Conservation (phyloP, 2,888 invertebrate species). For the Epirrhoe alternata region DNA sequence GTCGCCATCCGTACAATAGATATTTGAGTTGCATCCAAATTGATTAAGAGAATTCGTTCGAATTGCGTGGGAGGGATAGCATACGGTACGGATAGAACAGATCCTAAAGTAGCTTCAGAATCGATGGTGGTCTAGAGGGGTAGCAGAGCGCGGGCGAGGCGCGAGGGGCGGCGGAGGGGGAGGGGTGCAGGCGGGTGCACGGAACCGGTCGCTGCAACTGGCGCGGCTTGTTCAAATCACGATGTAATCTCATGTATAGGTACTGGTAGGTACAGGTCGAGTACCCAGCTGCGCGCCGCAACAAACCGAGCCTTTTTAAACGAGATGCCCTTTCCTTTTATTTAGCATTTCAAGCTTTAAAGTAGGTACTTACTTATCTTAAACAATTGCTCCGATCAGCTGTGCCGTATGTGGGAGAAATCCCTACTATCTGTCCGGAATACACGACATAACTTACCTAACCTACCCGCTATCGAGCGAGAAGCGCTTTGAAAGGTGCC, state of each 20-base stretch:
- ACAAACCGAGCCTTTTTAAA: not conserved
- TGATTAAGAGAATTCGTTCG: not conserved
- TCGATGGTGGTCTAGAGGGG: conserved; percentile 15
- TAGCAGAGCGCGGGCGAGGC: conserved; percentile 25
- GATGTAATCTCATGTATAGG: conserved; percentile 14
- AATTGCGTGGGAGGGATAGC: not conserved
- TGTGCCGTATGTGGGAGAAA: too few relatives aligned
- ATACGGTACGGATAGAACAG: not conserved
- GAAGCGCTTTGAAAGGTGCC: too few relatives aligned
- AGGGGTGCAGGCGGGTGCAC: conserved; percentile 27
- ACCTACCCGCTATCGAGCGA: too few relatives aligned
- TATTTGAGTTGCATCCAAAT: not conserved
- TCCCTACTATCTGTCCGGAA: too few relatives aligned
- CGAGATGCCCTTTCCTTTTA: not conserved
- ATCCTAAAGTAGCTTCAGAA: conserved; percentile 9
- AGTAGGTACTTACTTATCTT: too few relatives aligned
- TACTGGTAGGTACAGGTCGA: conserved; percentile 8
- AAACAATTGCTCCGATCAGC: too few relatives aligned
- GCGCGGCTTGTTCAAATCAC: conserved; percentile 29
- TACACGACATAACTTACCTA: too few relatives aligned
- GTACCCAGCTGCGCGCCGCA: conserved; percentile 10
- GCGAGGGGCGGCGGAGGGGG: not conserved
- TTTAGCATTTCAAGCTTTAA: too few relatives aligned
- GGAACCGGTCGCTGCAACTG: conserved; percentile 42
- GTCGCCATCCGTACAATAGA: not conserved